Base-by-base conservation (phyloP, 2,888 invertebrate species). In the Drosophila multiciliata region DNA sequence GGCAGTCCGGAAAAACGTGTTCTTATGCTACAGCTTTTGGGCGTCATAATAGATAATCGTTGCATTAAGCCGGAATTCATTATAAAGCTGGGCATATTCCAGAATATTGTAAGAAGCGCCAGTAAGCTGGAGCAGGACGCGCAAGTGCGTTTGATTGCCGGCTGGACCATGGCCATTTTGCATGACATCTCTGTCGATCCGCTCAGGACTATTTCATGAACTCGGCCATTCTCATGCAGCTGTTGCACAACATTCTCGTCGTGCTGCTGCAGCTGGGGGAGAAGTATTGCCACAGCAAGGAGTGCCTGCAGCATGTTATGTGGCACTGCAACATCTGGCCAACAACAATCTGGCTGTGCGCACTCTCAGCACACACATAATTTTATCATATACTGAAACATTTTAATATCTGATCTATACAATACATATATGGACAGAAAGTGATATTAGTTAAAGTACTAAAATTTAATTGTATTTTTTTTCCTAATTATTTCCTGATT, bases 31-130 rank as follows among this genome's bases (percentile, higher is more conserved):
- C 54, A 70, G 17, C 58, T 80, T 3, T 38, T 80, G 26, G 70
- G 76, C 26, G 76, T 70, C 36, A 80, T 80, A 12, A 65, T 80
- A 26, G 80, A 83, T 29, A 76, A 76, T 38, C 57, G 73, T 1
- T 80, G 80, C 67, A 62, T 83, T 23, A 69, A 61, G 12, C 42
- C 76, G 48, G 62, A 66, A 26, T 60, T 73, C n/a, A 59, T 20
- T 20, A 62, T 74, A 8, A 67, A 76, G 42, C 23, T 66, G 32
- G 66, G 73, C 15, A 33, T 80, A 15, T 11, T 80, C 1, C 50
- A 67, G 32, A 68, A 70, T 55, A 73, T 80, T 17, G 66, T 75
- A 9, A 9, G 12, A n/a, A 70, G 73, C 20, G 73, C 73, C 65
- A 70, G 76, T 73, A 48, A 57, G 23, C 3, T n/a, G 26, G 83